Base-by-base conservation (phyloP, 2,113 vertebrate species). In the Anthoscopus minutus region DNA sequence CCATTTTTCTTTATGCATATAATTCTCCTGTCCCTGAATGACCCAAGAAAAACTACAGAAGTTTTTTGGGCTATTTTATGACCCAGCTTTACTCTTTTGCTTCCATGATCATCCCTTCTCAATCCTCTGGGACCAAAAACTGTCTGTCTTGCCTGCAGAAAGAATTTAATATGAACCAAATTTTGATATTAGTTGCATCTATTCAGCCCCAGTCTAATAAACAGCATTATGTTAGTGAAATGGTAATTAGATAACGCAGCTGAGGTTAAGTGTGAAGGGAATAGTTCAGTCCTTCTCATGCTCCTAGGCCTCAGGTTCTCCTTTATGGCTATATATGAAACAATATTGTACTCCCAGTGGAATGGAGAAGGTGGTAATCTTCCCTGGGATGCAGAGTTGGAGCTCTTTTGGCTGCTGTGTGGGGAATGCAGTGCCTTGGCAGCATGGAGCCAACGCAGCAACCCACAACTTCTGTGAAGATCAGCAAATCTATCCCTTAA, bases 341-440 rank as follows among this genome's bases (percentile, higher is more conserved):
- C 20, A 86, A 66, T 47, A 80, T n/a, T 73, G 51, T 57, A 48
- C 44, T 93, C 38, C 73, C 66, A 80, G 5, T 0, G 6, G 42
- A 77, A 44, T 11, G 20, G 4, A 70, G 66, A 88, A 56, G 50
- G 62, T 4, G 11, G 54, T 73, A 83, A 80, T 89, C 73, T 84
- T 89, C 11, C 3, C 81, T 77, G 78, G 31, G 91, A 62, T 2
- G 10, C 17, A 76, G 58, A 17, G 9, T 40, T 70, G 78, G 48
- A 94, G 58, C 16, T 86, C 38, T 82, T 71, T 47, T 47, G 81
- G 66, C 81, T 89, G 23, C 66, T 19, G 44, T 33, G 30, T 9
- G 5, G 72, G 62, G 84, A 94, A 91, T 83, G 54, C 54, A 87
- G 81, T 73, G 84, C 71, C 45, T 95, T 96, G 87, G 87, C 89